These are phyloP conservation scores for Maconellicoccus hirsutus DNA, from an alignment of 1,140 invertebrate species.

Conservation along the genomic window DNA sequence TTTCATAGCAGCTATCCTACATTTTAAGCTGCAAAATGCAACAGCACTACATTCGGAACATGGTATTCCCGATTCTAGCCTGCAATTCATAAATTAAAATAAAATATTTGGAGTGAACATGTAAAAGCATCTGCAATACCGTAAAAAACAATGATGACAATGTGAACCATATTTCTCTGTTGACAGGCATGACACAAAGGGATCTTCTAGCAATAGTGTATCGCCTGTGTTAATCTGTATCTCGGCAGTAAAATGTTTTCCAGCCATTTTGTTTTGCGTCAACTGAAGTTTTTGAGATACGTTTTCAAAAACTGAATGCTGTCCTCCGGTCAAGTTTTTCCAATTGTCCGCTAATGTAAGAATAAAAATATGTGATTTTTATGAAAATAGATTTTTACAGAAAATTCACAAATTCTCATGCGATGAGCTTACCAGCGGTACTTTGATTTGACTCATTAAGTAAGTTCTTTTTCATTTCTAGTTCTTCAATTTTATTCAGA, in stretches of 20 bases:
- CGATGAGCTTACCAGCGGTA: no score
- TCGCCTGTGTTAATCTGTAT: constrained; percentile 48
- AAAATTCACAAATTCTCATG: no score
- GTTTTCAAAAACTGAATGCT: background rate
- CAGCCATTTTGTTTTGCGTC: constrained; percentile 34
- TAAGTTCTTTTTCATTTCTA: no score
- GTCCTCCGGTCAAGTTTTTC: background rate
- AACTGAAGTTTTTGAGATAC: background rate
- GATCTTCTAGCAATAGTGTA: constrained; percentile 54
- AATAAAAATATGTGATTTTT: no score
- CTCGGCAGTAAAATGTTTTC: constrained; percentile 46
- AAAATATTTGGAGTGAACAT: no score
- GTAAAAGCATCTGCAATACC: constrained; percentile 36
- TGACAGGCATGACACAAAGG: constrained; percentile 60
- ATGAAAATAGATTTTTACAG: no score
- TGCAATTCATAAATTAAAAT: background rate
- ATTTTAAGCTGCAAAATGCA: constrained; percentile 59
- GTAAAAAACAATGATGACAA: constrained; percentile 70
- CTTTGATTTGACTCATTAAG: no score
- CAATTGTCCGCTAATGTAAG: background rate
- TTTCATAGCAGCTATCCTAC: constrained; percentile 49
- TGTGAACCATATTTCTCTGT: constrained; percentile 58
- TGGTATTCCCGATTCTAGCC: constrained; percentile 44
- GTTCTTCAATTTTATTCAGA: background rate
- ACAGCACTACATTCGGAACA: constrained; percentile 62